Evolutionary conservation across 2,888 invertebrate genomes (phyloP).

Genomic region (Sepioteuthis lessoniana): DNA sequence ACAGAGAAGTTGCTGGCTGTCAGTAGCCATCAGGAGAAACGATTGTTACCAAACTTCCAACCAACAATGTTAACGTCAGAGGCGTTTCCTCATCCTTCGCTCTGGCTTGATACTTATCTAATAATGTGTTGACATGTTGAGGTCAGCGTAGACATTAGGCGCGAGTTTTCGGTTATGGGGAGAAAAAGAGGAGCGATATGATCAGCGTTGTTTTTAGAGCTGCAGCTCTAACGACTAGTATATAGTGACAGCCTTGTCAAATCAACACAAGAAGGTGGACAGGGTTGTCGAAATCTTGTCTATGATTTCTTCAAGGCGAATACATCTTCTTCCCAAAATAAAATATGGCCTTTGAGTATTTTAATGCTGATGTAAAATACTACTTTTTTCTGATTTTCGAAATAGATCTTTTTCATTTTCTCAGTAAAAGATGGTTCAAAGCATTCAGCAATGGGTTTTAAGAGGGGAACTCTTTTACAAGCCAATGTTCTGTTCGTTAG

Average conservation of each 20-base stretch:
- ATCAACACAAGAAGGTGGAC: not conserved
- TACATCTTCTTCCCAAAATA: not conserved
- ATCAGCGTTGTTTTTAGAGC: not conserved
- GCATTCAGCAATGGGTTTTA: too few relatives aligned
- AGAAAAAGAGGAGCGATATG: not conserved
- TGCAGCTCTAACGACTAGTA: not conserved
- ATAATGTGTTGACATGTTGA: constrained; percentile 33
- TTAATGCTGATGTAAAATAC: not conserved
- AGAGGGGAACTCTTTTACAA: too few relatives aligned
- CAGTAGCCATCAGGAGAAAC: not conserved
- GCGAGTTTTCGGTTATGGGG: not conserved
- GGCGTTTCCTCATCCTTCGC: not conserved
- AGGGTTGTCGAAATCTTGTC: not conserved
- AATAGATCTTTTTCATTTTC: too few relatives aligned
- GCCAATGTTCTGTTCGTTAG: too few relatives aligned
- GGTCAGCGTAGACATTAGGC: not conserved
- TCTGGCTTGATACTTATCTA: not conserved
- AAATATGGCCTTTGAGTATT: not conserved
- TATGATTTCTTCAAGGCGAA: not conserved
- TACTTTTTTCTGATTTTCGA: not conserved
- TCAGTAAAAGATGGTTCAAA: not conserved
- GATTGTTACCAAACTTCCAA: not conserved
- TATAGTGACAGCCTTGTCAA: not conserved
- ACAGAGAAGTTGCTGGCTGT: not conserved
- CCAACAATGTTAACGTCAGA: not conserved